Evolutionary conservation across 1,140 invertebrate species (phyloP).

Genomic region (Calliopsis andreniformis): DNA sequence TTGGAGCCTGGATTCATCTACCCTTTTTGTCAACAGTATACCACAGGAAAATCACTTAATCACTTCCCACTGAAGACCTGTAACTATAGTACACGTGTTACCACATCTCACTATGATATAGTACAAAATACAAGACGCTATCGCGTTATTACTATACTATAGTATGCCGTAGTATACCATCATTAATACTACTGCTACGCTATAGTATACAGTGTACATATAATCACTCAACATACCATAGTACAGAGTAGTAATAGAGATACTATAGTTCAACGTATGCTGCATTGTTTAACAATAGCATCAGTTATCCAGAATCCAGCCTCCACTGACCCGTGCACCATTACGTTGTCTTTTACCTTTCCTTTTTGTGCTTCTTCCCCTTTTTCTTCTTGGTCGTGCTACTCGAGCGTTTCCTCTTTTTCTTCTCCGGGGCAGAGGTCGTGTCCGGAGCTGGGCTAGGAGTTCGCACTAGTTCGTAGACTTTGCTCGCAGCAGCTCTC

Average conservation of each 20-base stretch:
- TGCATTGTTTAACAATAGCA: background rate
- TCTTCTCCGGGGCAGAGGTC: slow-evolving; percentile 68
- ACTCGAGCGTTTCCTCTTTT: slow-evolving; percentile 71
- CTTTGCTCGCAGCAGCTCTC: slow-evolving; percentile 82
- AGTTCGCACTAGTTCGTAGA: slow-evolving; percentile 80
- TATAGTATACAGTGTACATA: slow-evolving; percentile 24
- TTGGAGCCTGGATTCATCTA: slow-evolving; percentile 67
- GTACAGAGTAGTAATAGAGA: background rate
- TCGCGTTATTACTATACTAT: slow-evolving; percentile 16
- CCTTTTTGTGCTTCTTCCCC: slow-evolving; percentile 77
- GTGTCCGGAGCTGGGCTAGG: slow-evolving; percentile 70
- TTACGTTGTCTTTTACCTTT: slow-evolving; percentile 73
- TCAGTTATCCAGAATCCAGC: slow-evolving; percentile 65
- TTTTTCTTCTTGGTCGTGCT: slow-evolving; percentile 77
- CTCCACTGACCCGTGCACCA: slow-evolving; percentile 70
- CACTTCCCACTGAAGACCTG: background rate
- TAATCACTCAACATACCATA: slow-evolving; percentile 24
- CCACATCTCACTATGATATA: slow-evolving; percentile 32
- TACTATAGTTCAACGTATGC: background rate
- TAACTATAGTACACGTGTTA: background rate
- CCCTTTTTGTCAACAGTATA: background rate
- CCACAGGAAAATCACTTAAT: slow-evolving; percentile 13
- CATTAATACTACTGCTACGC: slow-evolving; percentile 13
- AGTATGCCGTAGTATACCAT: slow-evolving; percentile 3
- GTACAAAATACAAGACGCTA: background rate